Conservation (phyloP, 2,888 invertebrate genomes). For the Heteromurus nitidus region DNA sequence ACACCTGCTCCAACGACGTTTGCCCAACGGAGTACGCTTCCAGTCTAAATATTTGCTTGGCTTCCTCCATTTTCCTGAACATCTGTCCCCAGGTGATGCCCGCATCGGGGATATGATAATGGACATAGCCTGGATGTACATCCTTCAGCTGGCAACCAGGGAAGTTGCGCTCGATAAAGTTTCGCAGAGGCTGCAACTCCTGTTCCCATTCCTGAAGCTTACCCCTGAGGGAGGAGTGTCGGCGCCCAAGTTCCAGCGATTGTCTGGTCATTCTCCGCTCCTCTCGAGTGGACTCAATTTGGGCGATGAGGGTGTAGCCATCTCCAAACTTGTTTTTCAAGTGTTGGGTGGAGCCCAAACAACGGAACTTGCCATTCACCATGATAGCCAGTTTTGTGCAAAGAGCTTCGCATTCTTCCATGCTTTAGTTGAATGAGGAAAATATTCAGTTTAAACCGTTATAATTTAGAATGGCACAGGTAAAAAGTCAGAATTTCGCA, state of each 20-base stretch:
- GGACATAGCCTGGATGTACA: slow-evolving; percentile 75
- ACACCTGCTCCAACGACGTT: slow-evolving; percentile 77
- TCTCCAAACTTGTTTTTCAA: slow-evolving; percentile 85
- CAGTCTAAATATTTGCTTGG: slow-evolving; percentile 79
- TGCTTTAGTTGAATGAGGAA: too few relatives aligned
- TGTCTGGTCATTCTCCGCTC: slow-evolving; percentile 68
- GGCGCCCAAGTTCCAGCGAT: slow-evolving; percentile 76
- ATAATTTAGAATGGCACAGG: too few relatives aligned
- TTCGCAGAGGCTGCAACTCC: slow-evolving; percentile 70
- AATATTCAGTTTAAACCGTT: too few relatives aligned
- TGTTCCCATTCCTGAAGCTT: slow-evolving; percentile 69
- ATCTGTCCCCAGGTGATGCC: slow-evolving; percentile 81
- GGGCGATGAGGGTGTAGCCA: slow-evolving; percentile 79
- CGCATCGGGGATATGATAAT: slow-evolving; percentile 75
- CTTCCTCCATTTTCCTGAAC: slow-evolving; percentile 78
- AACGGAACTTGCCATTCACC: slow-evolving; percentile 86
- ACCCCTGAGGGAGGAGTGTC: slow-evolving; percentile 48
- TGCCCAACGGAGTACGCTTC: slow-evolving; percentile 86
- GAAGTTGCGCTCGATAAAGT: slow-evolving; percentile 42
- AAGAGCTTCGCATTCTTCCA: slow-evolving; percentile 90
- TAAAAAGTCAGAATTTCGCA: too few relatives aligned
- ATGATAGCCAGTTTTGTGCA: slow-evolving; percentile 88
- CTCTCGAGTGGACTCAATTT: slow-evolving; percentile 75
- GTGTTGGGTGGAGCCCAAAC: slow-evolving; percentile 85
- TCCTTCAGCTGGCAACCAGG: slow-evolving; percentile 72